phyloP scores from a whole-genome alignment of 2,888 invertebrate genomes.

The Cryptus armator region DNA sequence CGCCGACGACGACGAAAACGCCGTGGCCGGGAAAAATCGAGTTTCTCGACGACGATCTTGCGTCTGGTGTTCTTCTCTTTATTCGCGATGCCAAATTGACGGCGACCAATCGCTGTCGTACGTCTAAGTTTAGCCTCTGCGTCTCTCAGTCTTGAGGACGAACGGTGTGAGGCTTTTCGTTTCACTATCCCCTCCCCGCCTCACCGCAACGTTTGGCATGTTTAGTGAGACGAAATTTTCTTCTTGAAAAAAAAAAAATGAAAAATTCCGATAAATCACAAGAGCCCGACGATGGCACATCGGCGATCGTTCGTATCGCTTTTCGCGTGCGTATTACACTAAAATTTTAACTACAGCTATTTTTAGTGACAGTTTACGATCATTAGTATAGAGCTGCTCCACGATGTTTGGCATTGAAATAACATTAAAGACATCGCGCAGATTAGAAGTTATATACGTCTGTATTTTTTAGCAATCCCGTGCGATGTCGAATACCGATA shows the following conservation, averaged over 20 bases:
- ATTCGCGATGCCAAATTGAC: constrained; percentile 45
- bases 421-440: constrained; percentile 1
- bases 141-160: neutral
- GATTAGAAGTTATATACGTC: neutral
- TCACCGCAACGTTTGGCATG: neutral
- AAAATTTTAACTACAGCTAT: neutral
- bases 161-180: neutral
- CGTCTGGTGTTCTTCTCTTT: neutral
- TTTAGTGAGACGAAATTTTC: neutral
- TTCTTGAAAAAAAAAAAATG: constrained; percentile 30
- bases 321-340: constrained; percentile 78
- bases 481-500: constrained; percentile 73
- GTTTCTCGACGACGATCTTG: constrained; percentile 6
- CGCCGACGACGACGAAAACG: constrained; percentile 4
- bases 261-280: constrained; percentile 34
- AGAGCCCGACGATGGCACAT: constrained; percentile 54
- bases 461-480: constrained; percentile 73
- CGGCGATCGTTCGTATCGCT: constrained; percentile 78
- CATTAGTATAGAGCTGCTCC: neutral
- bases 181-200: neutral
- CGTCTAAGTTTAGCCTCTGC: constrained; percentile 50
- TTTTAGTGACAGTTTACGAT: neutral
- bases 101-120: constrained; percentile 21
- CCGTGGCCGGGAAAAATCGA: constrained; percentile 21
- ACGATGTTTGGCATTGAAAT: constrained; percentile 26